Evolutionary conservation across 2,888 invertebrate genomes (phyloP), one percentile per base, ranked within the genome.

Genomic region (Ormia ochracea): DNA sequence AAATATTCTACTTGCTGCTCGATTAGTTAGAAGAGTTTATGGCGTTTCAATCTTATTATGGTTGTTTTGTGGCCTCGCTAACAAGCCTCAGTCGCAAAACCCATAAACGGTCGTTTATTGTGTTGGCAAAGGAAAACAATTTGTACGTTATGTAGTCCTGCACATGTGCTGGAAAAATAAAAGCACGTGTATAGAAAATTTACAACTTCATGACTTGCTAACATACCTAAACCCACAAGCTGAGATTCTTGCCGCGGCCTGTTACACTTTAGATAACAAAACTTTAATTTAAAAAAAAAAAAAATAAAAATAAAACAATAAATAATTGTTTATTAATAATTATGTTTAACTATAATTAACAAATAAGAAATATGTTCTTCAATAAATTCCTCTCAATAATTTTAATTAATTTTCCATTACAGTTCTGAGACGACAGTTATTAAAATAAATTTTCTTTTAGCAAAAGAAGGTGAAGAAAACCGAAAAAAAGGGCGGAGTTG

Each of bases 71-170:
- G 61, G 50, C 52, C 61, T 52, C 4, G 31, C 43, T 61, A 59
- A 50, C 50, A 59, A 48, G 52, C 28, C 19, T 26, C 33, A 38
- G 48, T 33, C 6, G 10, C 10, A 36, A 65, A 65, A 23, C 1
- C 36, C 3, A 28, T 7, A 10, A 36, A 2, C 12, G 36, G 12
- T 33, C 43, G 14, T 41, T 19, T 28, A 73, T 45, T 73, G 26
- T 54, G 36, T 19, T 54, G 52, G 54, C 45, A 63, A 63, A 54
- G 12, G 31, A 52, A 72, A 72, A 31, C 48, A 52, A 23, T 52
- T 41, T 52, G 4, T 12, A 45, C 54, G 43, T 45, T 54, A 43
- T 43, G 43, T 33, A 43, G 17, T 50, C 4, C 31, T 61, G 28
- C 50, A 21, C 52, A 14, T 21, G 21, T 50, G 50, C 50, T 21